Conservation (phyloP, 2,888 invertebrate species). For the Taenaris catops region DNA sequence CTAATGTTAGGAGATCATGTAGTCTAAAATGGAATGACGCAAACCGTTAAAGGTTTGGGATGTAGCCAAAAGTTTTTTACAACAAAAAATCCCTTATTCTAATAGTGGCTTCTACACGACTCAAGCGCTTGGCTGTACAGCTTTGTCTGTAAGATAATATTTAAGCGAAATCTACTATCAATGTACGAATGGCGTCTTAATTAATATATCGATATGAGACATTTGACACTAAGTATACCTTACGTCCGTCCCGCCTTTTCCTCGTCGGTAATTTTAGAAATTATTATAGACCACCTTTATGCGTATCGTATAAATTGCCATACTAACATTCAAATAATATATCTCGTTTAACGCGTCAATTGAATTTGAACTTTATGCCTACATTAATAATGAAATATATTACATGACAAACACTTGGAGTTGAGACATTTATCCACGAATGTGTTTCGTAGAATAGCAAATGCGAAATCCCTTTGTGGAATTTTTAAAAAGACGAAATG, state of each 20-base stretch:
- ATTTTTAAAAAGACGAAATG: slow-evolving; percentile 26
- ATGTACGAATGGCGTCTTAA: slow-evolving; percentile 16
- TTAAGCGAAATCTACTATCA: too few relatives aligned
- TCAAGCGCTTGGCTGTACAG: too few relatives aligned
- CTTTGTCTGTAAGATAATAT: too few relatives aligned
- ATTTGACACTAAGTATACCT: slow-evolving; percentile 24
- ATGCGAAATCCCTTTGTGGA: slow-evolving; percentile 27
- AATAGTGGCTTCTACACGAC: too few relatives aligned
- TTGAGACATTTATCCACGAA: not conserved
- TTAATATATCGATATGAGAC: slow-evolving; percentile 21
- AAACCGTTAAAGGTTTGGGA: too few relatives aligned
- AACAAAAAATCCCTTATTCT: too few relatives aligned
- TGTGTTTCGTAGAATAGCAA: slow-evolving; percentile 20
- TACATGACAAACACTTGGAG: too few relatives aligned
- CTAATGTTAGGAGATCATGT: too few relatives aligned
- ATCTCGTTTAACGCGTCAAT: not conserved
- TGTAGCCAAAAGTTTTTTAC: too few relatives aligned
- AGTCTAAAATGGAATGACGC: too few relatives aligned
- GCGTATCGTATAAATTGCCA: slow-evolving; percentile 9
- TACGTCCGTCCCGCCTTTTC: slow-evolving; percentile 14
- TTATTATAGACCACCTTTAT: slow-evolving; percentile 10
- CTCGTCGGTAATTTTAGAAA: slow-evolving; percentile 17
- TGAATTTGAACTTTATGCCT: not conserved
- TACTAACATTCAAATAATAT: not conserved
- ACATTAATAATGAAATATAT: not conserved